Evolutionary conservation across 2,888 invertebrate species (phyloP).

Genomic region (Aspidiotus destructor): DNA sequence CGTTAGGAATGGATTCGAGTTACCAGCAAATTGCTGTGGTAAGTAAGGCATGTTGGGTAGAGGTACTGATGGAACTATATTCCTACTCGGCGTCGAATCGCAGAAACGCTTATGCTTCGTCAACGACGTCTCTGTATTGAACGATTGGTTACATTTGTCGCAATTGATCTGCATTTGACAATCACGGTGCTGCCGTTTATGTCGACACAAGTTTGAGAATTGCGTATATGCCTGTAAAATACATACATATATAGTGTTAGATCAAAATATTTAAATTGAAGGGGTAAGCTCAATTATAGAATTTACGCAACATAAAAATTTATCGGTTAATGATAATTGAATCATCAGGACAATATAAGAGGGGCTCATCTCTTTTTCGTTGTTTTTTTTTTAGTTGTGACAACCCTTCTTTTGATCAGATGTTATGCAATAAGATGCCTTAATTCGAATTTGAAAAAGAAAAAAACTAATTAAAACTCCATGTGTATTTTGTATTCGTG

Average conservation of each 20-base stretch:
- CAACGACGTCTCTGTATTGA: constrained; percentile 81
- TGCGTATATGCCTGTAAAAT: constrained; percentile 81
- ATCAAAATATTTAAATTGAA: too few relatives aligned
- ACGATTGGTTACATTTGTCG: constrained; percentile 85
- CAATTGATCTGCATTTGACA: constrained; percentile 92
- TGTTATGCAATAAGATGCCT: too few relatives aligned
- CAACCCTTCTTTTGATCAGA: not conserved
- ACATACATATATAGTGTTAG: too few relatives aligned
- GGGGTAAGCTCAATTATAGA: too few relatives aligned
- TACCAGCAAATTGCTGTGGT: constrained; percentile 39
- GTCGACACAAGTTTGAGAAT: constrained; percentile 98
- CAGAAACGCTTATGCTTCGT: constrained; percentile 95
- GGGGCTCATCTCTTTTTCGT: constrained; percentile 7
- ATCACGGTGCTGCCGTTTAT: constrained; percentile 96
- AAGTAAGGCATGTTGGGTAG: constrained; percentile 37
- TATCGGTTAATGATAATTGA: too few relatives aligned
- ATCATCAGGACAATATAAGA: too few relatives aligned
- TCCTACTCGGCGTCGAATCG: constrained; percentile 56
- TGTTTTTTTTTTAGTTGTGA: constrained; percentile 1
- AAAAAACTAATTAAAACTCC: too few relatives aligned
- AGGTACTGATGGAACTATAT: constrained; percentile 34
- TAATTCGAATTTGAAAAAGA: too few relatives aligned
- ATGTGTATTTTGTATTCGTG: too few relatives aligned
- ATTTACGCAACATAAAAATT: too few relatives aligned
- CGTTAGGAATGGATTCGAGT: constrained; percentile 44